Conservation (phyloP, 2,888 invertebrate genomes). For the Reticulitermes lucifugus region DNA sequence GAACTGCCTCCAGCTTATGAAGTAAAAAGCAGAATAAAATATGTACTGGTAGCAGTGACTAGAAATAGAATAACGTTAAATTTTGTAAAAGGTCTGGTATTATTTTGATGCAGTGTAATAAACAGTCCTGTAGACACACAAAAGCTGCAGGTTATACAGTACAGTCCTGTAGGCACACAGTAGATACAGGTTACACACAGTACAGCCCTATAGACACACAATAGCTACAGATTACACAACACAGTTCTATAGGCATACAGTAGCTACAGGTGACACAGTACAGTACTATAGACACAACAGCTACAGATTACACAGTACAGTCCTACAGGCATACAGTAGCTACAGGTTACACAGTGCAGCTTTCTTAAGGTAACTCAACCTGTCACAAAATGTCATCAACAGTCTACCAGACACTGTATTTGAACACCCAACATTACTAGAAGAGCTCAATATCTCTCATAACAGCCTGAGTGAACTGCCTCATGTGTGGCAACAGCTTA, state of each 20-base stretch:
- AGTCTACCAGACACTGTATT: constrained; percentile 76
- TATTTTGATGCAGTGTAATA: background rate
- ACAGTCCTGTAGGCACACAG: too few species aligned
- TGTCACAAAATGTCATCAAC: constrained; percentile 81
- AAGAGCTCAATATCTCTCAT: constrained; percentile 80
- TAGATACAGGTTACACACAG: too few species aligned
- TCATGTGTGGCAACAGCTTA: constrained; percentile 76
- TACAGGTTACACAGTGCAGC: constrained; percentile 66
- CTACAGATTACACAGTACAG: too few species aligned
- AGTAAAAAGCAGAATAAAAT: background rate
- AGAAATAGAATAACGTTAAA: background rate
- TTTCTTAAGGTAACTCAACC: constrained; percentile 81
- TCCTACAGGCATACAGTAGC: too few species aligned
- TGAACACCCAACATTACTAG: constrained; percentile 82
- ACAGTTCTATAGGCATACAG: too few species aligned
- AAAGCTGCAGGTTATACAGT: background rate
- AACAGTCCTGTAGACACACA: background rate
- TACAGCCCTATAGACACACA: too few species aligned
- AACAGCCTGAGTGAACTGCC: constrained; percentile 75
- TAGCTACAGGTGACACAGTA: too few species aligned
- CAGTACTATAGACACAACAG: constrained; percentile 62
- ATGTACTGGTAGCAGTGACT: background rate
- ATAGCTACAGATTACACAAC: too few species aligned
- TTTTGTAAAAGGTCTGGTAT: background rate
- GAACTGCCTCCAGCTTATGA: background rate